phyloP scores from a whole-genome alignment of 2,797 vertebrate genomes.

The Kryptolebias ocellatus region DNA sequence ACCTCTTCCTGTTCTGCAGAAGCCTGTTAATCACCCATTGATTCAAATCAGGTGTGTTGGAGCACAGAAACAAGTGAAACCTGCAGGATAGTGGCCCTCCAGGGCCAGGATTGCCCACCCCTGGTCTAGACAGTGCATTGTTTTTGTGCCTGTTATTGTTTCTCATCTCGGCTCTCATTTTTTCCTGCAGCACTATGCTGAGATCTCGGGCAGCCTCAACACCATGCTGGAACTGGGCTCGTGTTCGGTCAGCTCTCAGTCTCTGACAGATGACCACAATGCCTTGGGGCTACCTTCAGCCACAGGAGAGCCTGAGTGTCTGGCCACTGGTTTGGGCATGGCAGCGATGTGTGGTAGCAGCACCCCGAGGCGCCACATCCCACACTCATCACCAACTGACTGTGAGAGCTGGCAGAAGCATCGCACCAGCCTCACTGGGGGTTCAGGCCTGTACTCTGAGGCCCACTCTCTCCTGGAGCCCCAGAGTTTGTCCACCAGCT shows the following conservation, averaged over 20 bases:
- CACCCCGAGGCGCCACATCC: conserved; percentile 74
- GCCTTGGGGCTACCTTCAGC: conserved; percentile 56
- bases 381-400: conserved; percentile 77
- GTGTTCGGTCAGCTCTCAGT: conserved; percentile 83
- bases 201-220: conserved; percentile 61
- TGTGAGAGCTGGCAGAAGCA: conserved; percentile 90
- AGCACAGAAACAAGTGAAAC: too few relatives aligned
- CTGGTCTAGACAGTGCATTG: not conserved
- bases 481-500: conserved; percentile 81
- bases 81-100: too few relatives aligned
- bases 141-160: not conserved
- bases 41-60: too few relatives aligned
- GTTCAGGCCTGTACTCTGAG: conserved; percentile 60
- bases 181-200: conserved; percentile 88
- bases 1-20: too few relatives aligned
- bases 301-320: conserved; percentile 32
- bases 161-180: conserved; percentile 19
- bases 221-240: conserved; percentile 90
- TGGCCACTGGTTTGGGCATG: conserved; percentile 28
- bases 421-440: conserved; percentile 76
- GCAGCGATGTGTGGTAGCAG: conserved; percentile 69
- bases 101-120: too few relatives aligned
- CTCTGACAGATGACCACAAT: conserved; percentile 82
- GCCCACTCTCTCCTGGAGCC: conserved; percentile 83
- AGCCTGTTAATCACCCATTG: too few relatives aligned